These are phyloP conservation scores for Rhinogobius similis DNA, from an alignment of 2,113 vertebrate genomes.

Conservation along the genomic window DNA sequence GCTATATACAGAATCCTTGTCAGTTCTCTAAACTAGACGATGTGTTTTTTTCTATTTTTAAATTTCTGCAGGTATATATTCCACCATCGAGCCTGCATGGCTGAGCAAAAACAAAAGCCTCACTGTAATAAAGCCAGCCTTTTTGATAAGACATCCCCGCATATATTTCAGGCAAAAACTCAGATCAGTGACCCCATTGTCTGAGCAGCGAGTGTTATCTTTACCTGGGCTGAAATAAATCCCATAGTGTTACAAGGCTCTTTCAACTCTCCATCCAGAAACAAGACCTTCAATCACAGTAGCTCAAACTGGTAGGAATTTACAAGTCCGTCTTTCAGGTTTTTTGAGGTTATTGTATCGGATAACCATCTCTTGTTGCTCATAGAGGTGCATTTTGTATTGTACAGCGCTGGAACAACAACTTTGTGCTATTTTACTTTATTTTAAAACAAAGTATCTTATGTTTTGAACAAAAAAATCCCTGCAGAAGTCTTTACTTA, in stretches of 20 bases:
- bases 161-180: constrained; percentile 54
- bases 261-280: constrained; percentile 55
- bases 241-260: constrained; percentile 52
- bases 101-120: constrained; percentile 43
- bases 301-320: constrained; percentile 56
- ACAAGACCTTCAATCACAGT: constrained; percentile 44
- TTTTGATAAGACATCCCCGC: constrained; percentile 43
- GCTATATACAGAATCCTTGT: constrained; percentile 5
- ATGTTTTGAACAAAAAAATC: constrained; percentile 2
- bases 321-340: constrained; percentile 32
- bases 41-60: constrained; percentile 11
- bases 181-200: constrained; percentile 66
- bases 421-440: neutral
- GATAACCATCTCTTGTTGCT: neutral
- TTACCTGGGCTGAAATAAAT: constrained; percentile 63
- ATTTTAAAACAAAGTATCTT: neutral
- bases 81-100: constrained; percentile 24
- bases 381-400: neutral
- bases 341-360: constrained; percentile 22
- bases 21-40: constrained; percentile 15
- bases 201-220: constrained; percentile 50
- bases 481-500: neutral
- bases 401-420: neutral
- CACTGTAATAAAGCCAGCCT: constrained; percentile 39
- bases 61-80: constrained; percentile 29